These are phyloP conservation scores for Conus ventricosus DNA, from an alignment of 1,140 invertebrate genomes.

Conservation along the genomic window DNA sequence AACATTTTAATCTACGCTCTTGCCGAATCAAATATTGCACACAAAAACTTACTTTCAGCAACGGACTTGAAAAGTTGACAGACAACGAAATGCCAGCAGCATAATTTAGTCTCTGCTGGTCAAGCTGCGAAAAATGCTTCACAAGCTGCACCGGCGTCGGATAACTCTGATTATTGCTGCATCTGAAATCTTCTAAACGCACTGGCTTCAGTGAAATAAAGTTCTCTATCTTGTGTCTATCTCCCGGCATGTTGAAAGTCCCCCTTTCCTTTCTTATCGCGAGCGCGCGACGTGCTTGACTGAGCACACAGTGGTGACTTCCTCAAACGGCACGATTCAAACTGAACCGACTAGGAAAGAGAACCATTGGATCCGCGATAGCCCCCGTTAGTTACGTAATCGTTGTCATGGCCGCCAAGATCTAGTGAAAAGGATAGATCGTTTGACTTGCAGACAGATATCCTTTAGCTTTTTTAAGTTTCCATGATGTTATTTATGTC, in stretches of 20 bases:
- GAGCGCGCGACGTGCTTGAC: conserved; percentile 29
- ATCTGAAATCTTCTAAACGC: conserved; percentile 36
- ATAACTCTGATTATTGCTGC: conserved; percentile 35
- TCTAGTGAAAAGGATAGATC: too few relatives aligned
- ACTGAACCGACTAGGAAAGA: not conserved
- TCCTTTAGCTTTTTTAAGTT: too few relatives aligned
- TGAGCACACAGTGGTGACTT: conserved; percentile 26
- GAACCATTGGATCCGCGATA: not conserved
- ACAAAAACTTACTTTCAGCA: conserved; percentile 22
- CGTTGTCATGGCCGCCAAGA: conserved; percentile 5
- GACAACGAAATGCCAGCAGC: conserved; percentile 32
- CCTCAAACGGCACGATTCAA: conserved; percentile 13
- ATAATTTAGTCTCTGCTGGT: conserved; percentile 32
- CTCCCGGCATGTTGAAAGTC: conserved; percentile 27
- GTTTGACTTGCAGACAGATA: too few relatives aligned
- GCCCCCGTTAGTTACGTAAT: not conserved
- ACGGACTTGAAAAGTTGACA: conserved; percentile 20
- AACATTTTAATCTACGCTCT: not conserved
- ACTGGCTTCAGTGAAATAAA: conserved; percentile 32
- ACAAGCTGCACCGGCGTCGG: conserved; percentile 37
- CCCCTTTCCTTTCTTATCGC: conserved; percentile 26
- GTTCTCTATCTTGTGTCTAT: conserved; percentile 29
- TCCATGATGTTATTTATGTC: too few relatives aligned
- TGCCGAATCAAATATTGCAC: not conserved
- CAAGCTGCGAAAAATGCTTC: conserved; percentile 36